Evolutionary conservation across 2,888 invertebrate genomes (phyloP), one percentile per base, ranked within the genome.

Genomic region (Lasioglossum leucozonium): DNA sequence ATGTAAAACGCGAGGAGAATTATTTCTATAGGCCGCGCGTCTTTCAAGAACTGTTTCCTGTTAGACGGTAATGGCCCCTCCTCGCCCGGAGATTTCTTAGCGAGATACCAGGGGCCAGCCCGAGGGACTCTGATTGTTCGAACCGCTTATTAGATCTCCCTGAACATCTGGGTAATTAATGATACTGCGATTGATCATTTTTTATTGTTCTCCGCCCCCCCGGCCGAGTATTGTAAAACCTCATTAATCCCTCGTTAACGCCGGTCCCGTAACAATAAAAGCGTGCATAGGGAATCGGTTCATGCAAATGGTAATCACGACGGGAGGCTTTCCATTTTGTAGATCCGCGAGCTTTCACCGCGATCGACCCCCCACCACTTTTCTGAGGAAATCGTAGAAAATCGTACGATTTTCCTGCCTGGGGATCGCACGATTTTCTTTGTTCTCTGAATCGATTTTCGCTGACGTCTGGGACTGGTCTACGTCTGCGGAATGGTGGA

Each of bases 31-130:
- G 86, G 62, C 74, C 44, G 77, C 78, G 47, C 62, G 79, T 79
- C 76, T 86, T 88, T 86, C 83, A 82, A 51, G 88, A 84, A 80
- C 77, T n/a, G 82, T 80, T 88, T 88, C 86, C 88, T 86, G 88
- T 79, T 62, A 51, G 74, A 71, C 65, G 86, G 77, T 86, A 82
- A 86, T 77, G 67, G 58, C 30, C 55, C 55, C 79, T 26, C n/a
- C 67, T 37, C 13, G 75, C 22, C 26, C 18, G 44, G 34, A 82
- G 79, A 82, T 82, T 80, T 87, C 82, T 34, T 82, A 55, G 10
- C 4, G 58, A 47, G 85, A 85, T 81, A 84, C 51, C 65, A 5
- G 11, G 0, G 10, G n/a, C 18, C n/a, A 26, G n/a, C 18, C 47
- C 34, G n/a, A 73, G 69, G 69, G 58, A 44, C 37, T 40, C 34